These are phyloP conservation scores for Acleris sparsana DNA, from an alignment of 2,888 invertebrate species.

Conservation along the genomic window DNA sequence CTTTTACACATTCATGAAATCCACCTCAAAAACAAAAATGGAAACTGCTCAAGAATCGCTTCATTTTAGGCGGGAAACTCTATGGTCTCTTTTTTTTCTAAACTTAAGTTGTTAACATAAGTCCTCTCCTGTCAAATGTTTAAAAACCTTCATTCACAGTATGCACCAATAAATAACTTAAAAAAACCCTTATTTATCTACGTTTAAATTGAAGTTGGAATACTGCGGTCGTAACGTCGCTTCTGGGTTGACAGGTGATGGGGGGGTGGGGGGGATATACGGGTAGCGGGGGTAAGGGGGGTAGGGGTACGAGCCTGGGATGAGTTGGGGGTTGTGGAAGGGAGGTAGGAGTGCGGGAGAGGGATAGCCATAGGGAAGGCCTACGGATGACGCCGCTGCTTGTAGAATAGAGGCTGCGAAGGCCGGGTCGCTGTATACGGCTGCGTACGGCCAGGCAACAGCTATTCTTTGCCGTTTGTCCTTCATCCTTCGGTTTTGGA, in stretches of 20 bases:
- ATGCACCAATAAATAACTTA: constrained; percentile 34
- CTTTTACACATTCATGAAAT: too few species aligned
- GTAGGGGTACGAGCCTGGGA: constrained; percentile 84
- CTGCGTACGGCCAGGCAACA: constrained; percentile 97
- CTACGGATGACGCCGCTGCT: constrained; percentile 91
- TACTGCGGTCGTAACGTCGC: constrained; percentile 77
- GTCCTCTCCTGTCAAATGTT: neutral
- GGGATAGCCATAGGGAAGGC: constrained; percentile 85
- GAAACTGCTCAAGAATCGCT: neutral
- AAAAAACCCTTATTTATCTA: constrained; percentile 67
- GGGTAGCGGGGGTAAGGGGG: constrained; percentile 79
- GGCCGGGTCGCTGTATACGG: constrained; percentile 96
- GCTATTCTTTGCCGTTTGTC: constrained; percentile 98
- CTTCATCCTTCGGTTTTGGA: constrained; percentile 98
- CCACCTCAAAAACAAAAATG: neutral
- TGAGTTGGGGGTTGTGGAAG: constrained; percentile 82
- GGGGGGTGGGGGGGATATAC: constrained; percentile 80
- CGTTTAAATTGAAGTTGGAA: constrained; percentile 76
- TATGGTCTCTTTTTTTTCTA: neutral
- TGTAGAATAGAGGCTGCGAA: constrained; percentile 96
- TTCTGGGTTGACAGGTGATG: constrained; percentile 71
- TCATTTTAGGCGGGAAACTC: neutral
- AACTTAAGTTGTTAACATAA: neutral
- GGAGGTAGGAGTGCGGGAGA: constrained; percentile 84
- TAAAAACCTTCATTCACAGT: neutral